Base-by-base conservation (phyloP, 2,888 invertebrate species). In the Hypomecis punctinalis region DNA sequence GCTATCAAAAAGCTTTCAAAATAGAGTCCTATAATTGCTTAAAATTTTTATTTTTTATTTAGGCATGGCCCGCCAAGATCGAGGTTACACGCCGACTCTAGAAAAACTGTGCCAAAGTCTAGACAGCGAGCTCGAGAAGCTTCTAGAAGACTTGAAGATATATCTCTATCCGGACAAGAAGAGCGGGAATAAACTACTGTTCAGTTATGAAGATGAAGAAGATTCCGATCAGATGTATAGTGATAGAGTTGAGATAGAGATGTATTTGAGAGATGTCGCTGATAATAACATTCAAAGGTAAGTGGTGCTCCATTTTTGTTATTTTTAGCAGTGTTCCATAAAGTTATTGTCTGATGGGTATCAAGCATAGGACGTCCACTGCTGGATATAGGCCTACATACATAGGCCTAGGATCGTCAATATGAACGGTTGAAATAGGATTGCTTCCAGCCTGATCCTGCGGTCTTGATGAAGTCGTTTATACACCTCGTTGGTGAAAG, bases 61-160 rank as follows among this genome's bases (percentile, higher is more conserved):
- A 93, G 93, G 91, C 1, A 93, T 97, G 84, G 90, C 95, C 0
- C 96, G 97, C 93, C 97, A 97, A 90, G 96, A 96, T 5, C 95
- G 95, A 73, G 98, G 98, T 0, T 97, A 95, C 84, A 96, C 97
- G 0, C 94, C 94, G 0, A 95, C 95, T 33, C 90, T 97, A 46
- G 96, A 97, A 51, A 94, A 94, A 77, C 93, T 97, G 0, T 97
- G 96, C 73, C 87, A 94, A 53, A 90, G 90, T 70, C 88, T 97
- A 42, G 96, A 97, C 75, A 80, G 84, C 0, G 94, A 94, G 71
- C 85, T 96, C 48, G 93, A 94, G 51, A 93, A 92, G 53, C 90
- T 97, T 59, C 91, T 97, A 13, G 93, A 94, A 60, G 97, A 97
- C 82, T 84, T 97, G 45, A 94, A 94, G 65, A 91, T 95, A 4